Percentiles rank a stretch among this genome's conserved stretches.
Evolutionary conservation across 2,113 vertebrate genomes (phyloP).

Genomic region (Aleadryas rufinucha): DNA sequence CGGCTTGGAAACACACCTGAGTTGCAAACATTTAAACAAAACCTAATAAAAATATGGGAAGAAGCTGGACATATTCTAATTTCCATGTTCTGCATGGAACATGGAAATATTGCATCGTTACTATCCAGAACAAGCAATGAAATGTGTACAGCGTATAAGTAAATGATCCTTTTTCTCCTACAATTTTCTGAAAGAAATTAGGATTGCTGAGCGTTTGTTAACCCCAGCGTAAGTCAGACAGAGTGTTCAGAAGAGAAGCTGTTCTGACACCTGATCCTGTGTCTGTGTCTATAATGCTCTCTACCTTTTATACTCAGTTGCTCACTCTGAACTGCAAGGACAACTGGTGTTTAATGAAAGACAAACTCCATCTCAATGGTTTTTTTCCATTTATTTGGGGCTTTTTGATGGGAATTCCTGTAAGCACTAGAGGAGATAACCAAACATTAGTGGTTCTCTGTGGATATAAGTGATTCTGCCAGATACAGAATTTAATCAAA

Average conservation of each 20-base stretch:
- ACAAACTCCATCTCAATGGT: not conserved
- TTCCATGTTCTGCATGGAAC: rapidly evolving
- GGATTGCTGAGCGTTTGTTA: not conserved
- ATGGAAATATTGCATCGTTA: not conserved
- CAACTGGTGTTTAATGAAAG: not conserved
- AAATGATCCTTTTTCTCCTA: not conserved
- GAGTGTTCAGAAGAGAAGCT: not conserved
- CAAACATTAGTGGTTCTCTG: not conserved
- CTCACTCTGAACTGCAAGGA: not conserved
- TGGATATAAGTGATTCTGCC: not conserved
- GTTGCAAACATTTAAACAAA: not conserved
- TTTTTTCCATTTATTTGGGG: not conserved
- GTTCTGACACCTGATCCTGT: not conserved
- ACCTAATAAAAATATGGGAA: not conserved
- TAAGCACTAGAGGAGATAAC: not conserved
- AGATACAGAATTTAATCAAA: not conserved
- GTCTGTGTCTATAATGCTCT: not conserved
- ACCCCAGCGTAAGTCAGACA: not conserved
- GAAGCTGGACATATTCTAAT: not conserved
- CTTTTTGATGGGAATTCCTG: not conserved
- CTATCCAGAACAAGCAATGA: not conserved
- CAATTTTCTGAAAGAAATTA: not conserved
- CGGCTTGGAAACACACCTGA: not conserved
- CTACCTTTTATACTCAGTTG: not conserved
- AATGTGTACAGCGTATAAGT: not conserved